Evolutionary conservation across 1,140 invertebrate species (phyloP).

Genomic region (Halyomorpha halys): DNA sequence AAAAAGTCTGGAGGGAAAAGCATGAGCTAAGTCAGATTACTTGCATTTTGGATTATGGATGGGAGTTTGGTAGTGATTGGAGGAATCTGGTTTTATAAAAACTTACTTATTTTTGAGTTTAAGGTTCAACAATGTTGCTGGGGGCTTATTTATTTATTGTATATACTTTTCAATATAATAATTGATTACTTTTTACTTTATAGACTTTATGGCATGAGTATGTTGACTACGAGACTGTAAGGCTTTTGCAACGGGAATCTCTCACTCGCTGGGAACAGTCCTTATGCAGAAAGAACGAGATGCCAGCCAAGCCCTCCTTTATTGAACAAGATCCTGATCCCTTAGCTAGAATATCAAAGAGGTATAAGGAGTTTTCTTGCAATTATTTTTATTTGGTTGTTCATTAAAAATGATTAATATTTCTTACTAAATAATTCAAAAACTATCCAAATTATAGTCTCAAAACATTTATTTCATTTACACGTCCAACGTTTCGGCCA

Average conservation of each 20-base stretch:
- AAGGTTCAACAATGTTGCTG: too few species aligned
- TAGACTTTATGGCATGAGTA: slow-evolving; percentile 56
- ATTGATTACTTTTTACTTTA: slow-evolving; percentile 21
- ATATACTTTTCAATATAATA: slow-evolving; percentile 8
- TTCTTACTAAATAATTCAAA: too few species aligned
- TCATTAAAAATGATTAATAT: background rate
- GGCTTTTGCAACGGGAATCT: slow-evolving; percentile 41
- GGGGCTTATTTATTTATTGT: too few species aligned
- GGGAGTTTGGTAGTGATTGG: too few species aligned
- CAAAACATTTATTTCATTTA: too few species aligned
- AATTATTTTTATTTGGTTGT: background rate
- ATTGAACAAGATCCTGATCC: slow-evolving; percentile 27
- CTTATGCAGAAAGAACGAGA: slow-evolving; percentile 24
- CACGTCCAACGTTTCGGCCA: too few species aligned
- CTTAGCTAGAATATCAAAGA: slow-evolving; percentile 29
- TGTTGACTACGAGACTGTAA: slow-evolving; percentile 46
- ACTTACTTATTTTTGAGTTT: too few species aligned
- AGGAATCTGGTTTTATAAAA: too few species aligned
- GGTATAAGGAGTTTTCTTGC: slow-evolving; percentile 22
- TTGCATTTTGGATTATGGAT: too few species aligned
- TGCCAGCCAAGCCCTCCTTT: slow-evolving; percentile 2
- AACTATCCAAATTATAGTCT: too few species aligned
- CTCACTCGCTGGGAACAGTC: slow-evolving; percentile 40
- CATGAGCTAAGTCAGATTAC: too few species aligned
- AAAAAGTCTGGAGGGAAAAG: too few species aligned